Conservation (phyloP, 2,888 invertebrate species). For the Villa cingulata region DNA sequence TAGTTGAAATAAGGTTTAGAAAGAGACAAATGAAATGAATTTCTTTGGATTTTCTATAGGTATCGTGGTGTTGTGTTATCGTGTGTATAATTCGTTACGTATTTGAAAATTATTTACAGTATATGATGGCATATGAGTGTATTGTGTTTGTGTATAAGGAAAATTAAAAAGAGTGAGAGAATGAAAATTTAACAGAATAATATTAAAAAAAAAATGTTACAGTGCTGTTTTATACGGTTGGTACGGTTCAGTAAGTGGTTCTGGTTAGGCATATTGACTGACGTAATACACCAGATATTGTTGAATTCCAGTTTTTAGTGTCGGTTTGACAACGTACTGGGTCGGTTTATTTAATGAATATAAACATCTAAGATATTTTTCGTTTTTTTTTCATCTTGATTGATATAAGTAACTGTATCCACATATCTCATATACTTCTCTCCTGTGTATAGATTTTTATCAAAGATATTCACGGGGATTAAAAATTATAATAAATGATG, state of each 20-base stretch:
- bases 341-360: constrained; percentile 13
- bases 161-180: background rate
- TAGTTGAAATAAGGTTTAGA: constrained; percentile 1
- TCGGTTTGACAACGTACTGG: constrained; percentile 20
- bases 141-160: too few species aligned
- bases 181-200: background rate
- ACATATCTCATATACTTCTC: background rate
- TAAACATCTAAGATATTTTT: too few species aligned
- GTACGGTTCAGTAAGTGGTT: background rate
- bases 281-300: constrained; percentile 8
- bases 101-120: too few species aligned
- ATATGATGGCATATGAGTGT: too few species aligned
- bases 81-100: too few species aligned
- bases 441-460: too few species aligned
- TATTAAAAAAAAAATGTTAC: too few species aligned
- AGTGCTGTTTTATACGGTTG: too few species aligned
- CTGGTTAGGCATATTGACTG: constrained; percentile 1
- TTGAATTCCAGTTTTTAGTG: constrained; percentile 15
- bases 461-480: too few species aligned
- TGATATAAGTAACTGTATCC: background rate
- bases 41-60: too few species aligned
- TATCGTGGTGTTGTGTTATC: background rate
- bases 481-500: too few species aligned
- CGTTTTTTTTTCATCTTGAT: too few species aligned
- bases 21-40: background rate